Evolutionary conservation across 2,113 vertebrate species (phyloP).

Genomic region (Hystrix cristata): DNA sequence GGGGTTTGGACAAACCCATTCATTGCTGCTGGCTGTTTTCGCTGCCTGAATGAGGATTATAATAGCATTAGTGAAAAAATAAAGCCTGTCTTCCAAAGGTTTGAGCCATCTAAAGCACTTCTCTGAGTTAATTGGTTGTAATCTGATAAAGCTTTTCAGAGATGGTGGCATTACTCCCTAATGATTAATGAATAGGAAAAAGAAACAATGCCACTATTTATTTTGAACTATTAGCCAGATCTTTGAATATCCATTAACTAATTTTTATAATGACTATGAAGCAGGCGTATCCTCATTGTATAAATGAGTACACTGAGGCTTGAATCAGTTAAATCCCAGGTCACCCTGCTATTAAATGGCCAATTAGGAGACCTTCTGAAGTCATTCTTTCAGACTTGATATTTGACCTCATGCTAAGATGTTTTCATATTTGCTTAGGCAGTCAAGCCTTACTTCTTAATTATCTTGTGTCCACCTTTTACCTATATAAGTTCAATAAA

Average conservation of each 20-base stretch:
- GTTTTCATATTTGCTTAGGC: constrained; percentile 31
- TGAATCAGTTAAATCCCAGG: background rate
- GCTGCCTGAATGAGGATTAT: background rate
- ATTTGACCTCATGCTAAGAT: background rate
- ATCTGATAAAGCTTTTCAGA: constrained; percentile 50
- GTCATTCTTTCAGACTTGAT: background rate
- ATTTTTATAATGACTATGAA: constrained; percentile 55
- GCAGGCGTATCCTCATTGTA: constrained; percentile 52
- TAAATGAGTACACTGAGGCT: background rate
- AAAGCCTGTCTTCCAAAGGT: background rate
- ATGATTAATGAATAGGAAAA: constrained; percentile 36
- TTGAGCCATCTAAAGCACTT: background rate
- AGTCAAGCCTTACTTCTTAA: background rate
- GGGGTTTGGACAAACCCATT: constrained; percentile 13
- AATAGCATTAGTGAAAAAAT: constrained; percentile 31
- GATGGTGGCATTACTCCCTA: background rate
- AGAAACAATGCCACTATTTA: constrained; percentile 30
- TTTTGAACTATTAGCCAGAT: constrained; percentile 10
- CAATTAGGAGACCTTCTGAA: background rate
- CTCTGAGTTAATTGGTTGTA: background rate
- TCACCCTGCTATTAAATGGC: constrained; percentile 22
- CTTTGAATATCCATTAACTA: constrained; percentile 20
- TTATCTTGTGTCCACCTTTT: constrained; percentile 6
- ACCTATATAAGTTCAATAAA: background rate
- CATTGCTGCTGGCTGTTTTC: background rate